Conservation (phyloP, 1,140 invertebrate genomes). For the Drosophila repleta region DNA sequence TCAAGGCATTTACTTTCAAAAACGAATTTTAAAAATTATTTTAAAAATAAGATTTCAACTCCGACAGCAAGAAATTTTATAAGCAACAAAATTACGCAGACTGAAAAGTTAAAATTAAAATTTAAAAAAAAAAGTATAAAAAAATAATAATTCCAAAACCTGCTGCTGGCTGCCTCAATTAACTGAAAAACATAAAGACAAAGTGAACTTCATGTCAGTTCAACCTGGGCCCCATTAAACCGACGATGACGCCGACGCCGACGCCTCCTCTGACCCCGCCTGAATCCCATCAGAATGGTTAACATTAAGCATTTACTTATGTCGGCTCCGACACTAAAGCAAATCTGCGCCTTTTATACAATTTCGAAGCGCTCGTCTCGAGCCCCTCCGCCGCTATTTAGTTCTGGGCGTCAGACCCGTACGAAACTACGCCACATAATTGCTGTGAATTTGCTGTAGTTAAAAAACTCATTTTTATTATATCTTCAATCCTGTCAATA, state of each 20-base stretch:
- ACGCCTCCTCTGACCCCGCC: slow-evolving; percentile 31
- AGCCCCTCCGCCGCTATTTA: slow-evolving; percentile 10
- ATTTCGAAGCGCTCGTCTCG: slow-evolving; percentile 29
- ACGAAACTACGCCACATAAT: slow-evolving; percentile 22
- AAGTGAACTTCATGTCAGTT: slow-evolving; percentile 47
- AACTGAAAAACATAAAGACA: slow-evolving; percentile 47
- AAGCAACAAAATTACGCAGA: slow-evolving; percentile 43
- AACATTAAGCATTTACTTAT: slow-evolving; percentile 41
- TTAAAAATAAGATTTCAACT: slow-evolving; percentile 33
- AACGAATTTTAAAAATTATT: slow-evolving; percentile 43
- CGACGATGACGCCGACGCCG: slow-evolving; percentile 22
- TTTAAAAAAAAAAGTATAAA: slow-evolving; percentile 24
- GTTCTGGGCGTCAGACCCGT: slow-evolving; percentile 32
- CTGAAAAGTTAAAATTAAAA: slow-evolving; percentile 35
- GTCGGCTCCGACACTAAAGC: slow-evolving; percentile 13
- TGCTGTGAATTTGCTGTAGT: slow-evolving; percentile 41
- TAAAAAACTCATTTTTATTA: slow-evolving; percentile 40
- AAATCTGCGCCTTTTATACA: slow-evolving; percentile 12
- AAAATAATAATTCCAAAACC: slow-evolving; percentile 43
- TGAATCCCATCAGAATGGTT: slow-evolving; percentile 7
- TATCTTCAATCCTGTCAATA: slow-evolving; percentile 37
- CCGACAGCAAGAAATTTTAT: slow-evolving; percentile 38
- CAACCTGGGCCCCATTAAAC: slow-evolving; percentile 38
- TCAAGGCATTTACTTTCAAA: slow-evolving; percentile 79
- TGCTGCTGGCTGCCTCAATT: slow-evolving; percentile 45